A percentile compares a stretch with the other conserved stretches of the same genome.
Conservation (phyloP, 2,113 vertebrate species). For the Argyrosomus japonicus region DNA sequence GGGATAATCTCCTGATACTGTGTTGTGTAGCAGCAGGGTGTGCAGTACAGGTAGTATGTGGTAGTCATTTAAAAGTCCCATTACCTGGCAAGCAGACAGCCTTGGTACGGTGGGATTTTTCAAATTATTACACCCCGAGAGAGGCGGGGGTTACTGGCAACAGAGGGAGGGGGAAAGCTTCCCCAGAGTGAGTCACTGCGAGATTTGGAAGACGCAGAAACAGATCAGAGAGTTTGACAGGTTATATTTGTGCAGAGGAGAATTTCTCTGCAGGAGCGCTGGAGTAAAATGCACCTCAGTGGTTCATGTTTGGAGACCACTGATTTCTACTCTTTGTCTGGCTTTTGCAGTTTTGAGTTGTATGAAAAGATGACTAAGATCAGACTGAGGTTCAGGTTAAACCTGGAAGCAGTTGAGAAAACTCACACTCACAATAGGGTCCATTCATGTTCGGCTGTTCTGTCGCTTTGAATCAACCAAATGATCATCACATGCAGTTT, state of each 20-base stretch:
- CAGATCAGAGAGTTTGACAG: conserved; percentile 41
- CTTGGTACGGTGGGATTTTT: conserved; percentile 53
- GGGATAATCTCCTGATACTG: conserved; percentile 75
- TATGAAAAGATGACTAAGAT: neutral
- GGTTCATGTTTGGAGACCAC: neutral
- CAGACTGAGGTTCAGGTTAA: neutral
- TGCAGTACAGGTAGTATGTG: conserved; percentile 58
- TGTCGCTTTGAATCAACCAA: neutral
- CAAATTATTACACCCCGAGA: conserved; percentile 64
- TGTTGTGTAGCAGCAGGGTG: conserved; percentile 54
- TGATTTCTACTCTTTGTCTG: neutral
- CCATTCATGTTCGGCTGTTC: neutral
- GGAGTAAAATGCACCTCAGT: neutral
- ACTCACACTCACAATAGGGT: neutral
- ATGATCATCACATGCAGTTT: neutral
- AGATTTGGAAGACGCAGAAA: conserved; percentile 45
- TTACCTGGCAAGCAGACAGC: conserved; percentile 55
- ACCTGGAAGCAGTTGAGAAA: neutral
- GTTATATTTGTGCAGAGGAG: conserved; percentile 27
- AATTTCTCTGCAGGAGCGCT: conserved; percentile 1
- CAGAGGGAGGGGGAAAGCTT: conserved; percentile 29
- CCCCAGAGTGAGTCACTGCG: conserved; percentile 46
- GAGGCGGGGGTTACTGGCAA: conserved; percentile 61
- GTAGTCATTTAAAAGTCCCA: conserved; percentile 64
- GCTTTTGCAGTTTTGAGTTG: neutral